phyloP scores from a whole-genome alignment of 2,113 vertebrate genomes.

The Bombycilla garrulus region DNA sequence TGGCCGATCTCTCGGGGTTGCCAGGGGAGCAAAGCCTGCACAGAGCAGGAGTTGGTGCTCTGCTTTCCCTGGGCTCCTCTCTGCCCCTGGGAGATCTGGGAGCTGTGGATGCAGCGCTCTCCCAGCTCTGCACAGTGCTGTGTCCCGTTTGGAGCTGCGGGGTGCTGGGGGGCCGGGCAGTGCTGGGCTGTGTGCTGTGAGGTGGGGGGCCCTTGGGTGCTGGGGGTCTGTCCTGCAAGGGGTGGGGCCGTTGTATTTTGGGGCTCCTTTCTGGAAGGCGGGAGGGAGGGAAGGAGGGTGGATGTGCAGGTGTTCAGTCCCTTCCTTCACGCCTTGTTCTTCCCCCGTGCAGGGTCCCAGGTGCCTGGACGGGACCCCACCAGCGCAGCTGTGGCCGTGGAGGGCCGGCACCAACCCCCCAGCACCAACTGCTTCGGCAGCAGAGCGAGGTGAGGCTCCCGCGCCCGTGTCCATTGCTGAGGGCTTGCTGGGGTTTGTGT shows the following conservation, averaged over 20 bases:
- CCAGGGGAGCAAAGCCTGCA: not conserved
- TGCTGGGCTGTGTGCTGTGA: not conserved
- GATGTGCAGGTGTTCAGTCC: not conserved
- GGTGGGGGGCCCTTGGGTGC: not conserved
- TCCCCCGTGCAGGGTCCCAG: slow-evolving; percentile 60
- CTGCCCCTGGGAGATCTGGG: accelerated
- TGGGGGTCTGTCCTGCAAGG: not conserved
- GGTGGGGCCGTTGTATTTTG: not conserved
- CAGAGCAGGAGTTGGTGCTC: accelerated
- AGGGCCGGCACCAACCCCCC: slow-evolving; percentile 57
- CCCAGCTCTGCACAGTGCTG: not conserved
- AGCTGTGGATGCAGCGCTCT: not conserved
- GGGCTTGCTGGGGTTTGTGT: not conserved
- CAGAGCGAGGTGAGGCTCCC: slow-evolving; percentile 66
- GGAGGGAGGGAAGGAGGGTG: not conserved
- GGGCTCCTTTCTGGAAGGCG: not conserved
- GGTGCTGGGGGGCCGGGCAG: accelerated
- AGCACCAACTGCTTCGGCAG: slow-evolving; percentile 74
- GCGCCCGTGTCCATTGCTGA: accelerated
- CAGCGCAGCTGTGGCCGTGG: not conserved
- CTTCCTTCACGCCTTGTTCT: not conserved
- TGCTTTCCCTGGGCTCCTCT: not conserved
- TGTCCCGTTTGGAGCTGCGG: accelerated
- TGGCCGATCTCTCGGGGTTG: not conserved
- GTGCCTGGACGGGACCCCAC: slow-evolving; percentile 47